Percentiles rank a stretch among this genome's conserved stretches.
Evolutionary conservation across 2,888 invertebrate genomes (phyloP).

Genomic region (Epinotia nisella): DNA sequence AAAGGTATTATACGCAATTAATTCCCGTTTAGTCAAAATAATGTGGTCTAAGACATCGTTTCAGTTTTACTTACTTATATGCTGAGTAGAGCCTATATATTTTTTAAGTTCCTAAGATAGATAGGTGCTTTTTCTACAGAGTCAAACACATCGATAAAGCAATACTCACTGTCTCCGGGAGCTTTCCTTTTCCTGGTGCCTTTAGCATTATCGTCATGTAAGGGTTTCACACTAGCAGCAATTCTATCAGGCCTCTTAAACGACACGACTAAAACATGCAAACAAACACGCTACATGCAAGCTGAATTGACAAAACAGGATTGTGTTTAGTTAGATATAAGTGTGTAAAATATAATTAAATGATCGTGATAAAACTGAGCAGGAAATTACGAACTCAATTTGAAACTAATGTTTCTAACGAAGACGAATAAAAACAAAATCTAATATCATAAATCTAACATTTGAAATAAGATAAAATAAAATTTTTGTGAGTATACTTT

Average conservation of each 20-base stretch:
- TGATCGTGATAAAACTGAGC: background rate
- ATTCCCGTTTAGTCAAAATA: no score
- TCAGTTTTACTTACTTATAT: no score
- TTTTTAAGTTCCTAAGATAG: no score
- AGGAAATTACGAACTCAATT: background rate
- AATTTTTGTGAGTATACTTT: no score
- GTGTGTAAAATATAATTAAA: background rate
- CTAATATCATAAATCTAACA: no score
- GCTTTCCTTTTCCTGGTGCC: conserved; percentile 90
- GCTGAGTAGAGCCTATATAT: no score
- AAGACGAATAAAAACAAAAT: no score
- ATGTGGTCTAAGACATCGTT: no score
- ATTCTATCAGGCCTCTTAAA: conserved; percentile 90
- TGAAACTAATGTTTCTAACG: no score
- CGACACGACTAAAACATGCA: conserved; percentile 89
- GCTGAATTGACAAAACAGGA: conserved; percentile 43
- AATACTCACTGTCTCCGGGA: conserved; percentile 85
- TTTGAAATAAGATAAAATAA: background rate
- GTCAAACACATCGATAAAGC: conserved; percentile 1
- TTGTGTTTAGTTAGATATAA: conserved; percentile 2
- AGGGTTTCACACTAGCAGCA: conserved; percentile 59
- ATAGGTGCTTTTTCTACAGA: no score
- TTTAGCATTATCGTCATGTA: conserved; percentile 58
- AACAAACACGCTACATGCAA: conserved; percentile 60
- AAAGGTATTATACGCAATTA: no score